Evolutionary conservation across 2,797 vertebrate species (phyloP), one percentile per base, ranked within the genome.

Genomic region (Neostethus bicornis): DNA sequence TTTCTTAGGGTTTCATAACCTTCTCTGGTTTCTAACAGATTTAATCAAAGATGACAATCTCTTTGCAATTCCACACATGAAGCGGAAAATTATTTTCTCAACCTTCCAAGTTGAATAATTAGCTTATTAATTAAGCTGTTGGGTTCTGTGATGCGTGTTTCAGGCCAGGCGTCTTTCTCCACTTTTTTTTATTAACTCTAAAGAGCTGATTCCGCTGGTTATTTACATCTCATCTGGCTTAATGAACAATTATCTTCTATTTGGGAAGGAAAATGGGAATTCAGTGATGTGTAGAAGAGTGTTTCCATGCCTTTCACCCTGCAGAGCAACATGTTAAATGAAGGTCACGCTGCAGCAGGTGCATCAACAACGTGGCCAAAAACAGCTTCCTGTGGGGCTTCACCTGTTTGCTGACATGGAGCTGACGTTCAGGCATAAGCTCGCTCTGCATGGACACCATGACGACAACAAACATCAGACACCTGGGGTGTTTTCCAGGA

Each of bases 1-100:
- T 24, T 31, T 10, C 7, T 7, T 21, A 12, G n/a, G 54, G 42
- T 17, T 43, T 41, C 37, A 20, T 7, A 34, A 70, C 31, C 56
- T 54, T 16, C 21, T 26, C 4, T 32, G 61, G 41, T 57, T 51
- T 12, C 23, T n/a, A 26, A n/a, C 71, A 69, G 44, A 60, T 49
- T 53, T 56, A 69, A 82, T 73, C 65, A 71, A 16, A 87, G 53
- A 57, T 55, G 65, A 66, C 67, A 59, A 61, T 61, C 60, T 47
- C 34, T 72, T 49, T 61, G 55, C 70, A 61, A 77, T 71, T 75
- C 24, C 31, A 44, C 60, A 51, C 58, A 50, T 57, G 72, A 75
- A 81, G 80, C 78, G 76, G 75, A 81, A 82, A 84, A 87, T 86
- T 8, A 71, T 85, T 87, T 87, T 81, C 68, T 77, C 75, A 78